Percentiles rank a stretch among this genome's conserved stretches.
Conservation (phyloP, 1,140 invertebrate species). For the Prorops nasuta region DNA sequence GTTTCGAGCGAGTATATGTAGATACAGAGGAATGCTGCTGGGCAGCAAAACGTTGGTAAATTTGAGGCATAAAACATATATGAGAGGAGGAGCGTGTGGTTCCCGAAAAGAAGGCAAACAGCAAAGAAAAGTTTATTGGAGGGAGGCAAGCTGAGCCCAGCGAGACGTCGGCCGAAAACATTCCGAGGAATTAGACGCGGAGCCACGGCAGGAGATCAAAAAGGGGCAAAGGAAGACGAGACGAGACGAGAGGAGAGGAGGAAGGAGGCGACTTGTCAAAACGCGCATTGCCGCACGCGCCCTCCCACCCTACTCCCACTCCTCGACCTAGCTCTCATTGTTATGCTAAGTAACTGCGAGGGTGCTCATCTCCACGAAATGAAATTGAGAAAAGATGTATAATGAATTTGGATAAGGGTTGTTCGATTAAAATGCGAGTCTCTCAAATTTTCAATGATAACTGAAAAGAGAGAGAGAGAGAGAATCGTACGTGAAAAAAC, state of each 20-base stretch:
- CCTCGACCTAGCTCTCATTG: slow-evolving; percentile 32
- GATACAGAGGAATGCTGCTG: too few species aligned
- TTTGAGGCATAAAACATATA: too few species aligned
- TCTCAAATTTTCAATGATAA: slow-evolving; percentile 8
- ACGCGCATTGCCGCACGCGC: slow-evolving; percentile 32
- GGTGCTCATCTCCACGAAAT: too few species aligned
- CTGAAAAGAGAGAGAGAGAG: background rate
- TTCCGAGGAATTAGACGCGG: slow-evolving; percentile 48
- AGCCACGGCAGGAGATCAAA: slow-evolving; percentile 32
- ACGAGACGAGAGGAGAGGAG: slow-evolving; percentile 19
- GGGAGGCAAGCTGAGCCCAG: slow-evolving; percentile 46
- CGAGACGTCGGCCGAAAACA: slow-evolving; percentile 45
- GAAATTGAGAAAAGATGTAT: too few species aligned
- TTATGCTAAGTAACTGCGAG: slow-evolving; percentile 44
- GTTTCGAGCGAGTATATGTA: too few species aligned
- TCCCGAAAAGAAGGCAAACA: slow-evolving; percentile 5
- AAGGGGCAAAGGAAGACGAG: slow-evolving; percentile 17
- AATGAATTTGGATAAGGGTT: too few species aligned
- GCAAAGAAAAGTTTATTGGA: slow-evolving; percentile 22
- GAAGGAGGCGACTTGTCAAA: slow-evolving; percentile 45
- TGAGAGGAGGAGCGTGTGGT: background rate
- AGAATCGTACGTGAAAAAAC: background rate
- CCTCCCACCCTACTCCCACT: slow-evolving; percentile 11
- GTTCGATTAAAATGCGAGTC: too few species aligned
- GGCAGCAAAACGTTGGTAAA: too few species aligned